Percentiles rank a stretch among this genome's conserved stretches.
phyloP scores from a whole-genome alignment of 2,113 vertebrate genomes.

The Brachypodius melanocephalos region DNA sequence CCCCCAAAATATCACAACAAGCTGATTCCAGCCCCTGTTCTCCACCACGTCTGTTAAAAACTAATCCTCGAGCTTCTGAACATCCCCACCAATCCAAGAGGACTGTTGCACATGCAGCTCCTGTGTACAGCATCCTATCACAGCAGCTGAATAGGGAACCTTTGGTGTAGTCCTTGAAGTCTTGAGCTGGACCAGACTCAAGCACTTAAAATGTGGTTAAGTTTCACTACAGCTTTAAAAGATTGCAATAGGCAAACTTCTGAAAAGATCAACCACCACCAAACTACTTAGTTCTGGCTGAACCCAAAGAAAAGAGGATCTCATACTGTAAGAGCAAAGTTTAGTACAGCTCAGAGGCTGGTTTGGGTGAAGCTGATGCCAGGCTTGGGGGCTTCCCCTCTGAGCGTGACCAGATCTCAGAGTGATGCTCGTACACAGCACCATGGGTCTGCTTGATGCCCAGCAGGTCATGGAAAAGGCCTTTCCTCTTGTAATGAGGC shows the following conservation, averaged over 20 bases:
- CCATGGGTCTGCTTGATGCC: neutral
- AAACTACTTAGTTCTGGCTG: neutral
- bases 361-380: neutral
- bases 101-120: neutral
- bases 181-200: neutral
- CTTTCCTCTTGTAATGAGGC: neutral
- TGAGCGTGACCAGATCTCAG: neutral
- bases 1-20: neutral
- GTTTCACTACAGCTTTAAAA: neutral
- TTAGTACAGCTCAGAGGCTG: neutral
- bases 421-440: neutral
- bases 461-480: neutral
- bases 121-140: neutral
- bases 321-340: neutral
- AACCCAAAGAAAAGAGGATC: neutral
- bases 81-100: neutral
- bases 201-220: neutral
- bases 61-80: neutral
- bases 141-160: neutral
- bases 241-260: neutral
- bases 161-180: neutral
- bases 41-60: neutral
- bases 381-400: neutral
- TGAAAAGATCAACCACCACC: neutral
- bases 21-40: neutral